Evolutionary conservation across 2,888 invertebrate genomes (phyloP), one percentile per base, ranked within the genome.

Genomic region (Parnassius glacialis): DNA sequence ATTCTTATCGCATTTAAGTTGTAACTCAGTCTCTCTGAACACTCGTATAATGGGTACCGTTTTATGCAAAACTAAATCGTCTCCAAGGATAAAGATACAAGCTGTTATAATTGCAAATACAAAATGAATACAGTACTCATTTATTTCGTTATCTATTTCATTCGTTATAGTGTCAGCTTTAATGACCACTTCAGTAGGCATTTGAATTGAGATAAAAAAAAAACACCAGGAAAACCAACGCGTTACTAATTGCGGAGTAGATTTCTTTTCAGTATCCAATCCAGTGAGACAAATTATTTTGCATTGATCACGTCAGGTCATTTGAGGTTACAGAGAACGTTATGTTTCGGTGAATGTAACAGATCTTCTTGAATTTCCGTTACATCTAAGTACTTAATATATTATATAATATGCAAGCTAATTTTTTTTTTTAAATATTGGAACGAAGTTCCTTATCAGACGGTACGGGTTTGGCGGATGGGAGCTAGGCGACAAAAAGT

Each of bases 141-240:
- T 61, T 45, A 42, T 52, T 45, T 56, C 52, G 44, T 61, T 61
- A 61, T 61, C 55, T 56, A 56, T 61, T 56, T 42, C 51, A 56
- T 56, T 56, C 45, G 61, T 56, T 52, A 52, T 44, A 56, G 56
- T 13, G 56, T 10, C 42, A 34, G 56, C 60, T 52, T 61, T 61
- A 61, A 61, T 61, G 56, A 56, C 56, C 41, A 41, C 45, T 56
- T 56, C 47, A 56, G 56, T 56, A 43, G 45, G 52, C 61, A 51
- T 61, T 61, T 56, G 45, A 55, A 52, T n/a, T 34, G 45, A 61
- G 55, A 61, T 56, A 56, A 52, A 48, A 57, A 56, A 52, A 48
- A 57, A 56, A 9, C 5, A 48, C 48, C 9, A 48, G 48, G 13
- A 48, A 9, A 48, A 12, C 48, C 7, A 13, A 13, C 48, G 12